A percentile compares a stretch with the other conserved stretches of the same genome.
phyloP scores from a whole-genome alignment of 2,888 invertebrate genomes.

The Syrphus vitripennis region DNA sequence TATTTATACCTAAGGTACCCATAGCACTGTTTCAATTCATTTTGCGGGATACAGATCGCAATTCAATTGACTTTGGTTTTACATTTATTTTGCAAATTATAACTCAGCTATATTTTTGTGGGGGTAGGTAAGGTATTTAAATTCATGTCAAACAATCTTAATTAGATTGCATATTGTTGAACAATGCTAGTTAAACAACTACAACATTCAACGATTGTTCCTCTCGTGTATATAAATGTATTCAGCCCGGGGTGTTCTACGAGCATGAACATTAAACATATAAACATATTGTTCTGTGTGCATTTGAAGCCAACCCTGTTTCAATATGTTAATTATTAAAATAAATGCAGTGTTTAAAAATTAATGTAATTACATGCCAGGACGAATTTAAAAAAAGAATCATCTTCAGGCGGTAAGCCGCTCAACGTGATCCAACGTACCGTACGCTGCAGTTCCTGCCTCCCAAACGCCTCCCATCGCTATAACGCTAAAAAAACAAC shows the following conservation, averaged over 20 bases:
- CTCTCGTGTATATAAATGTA: slow-evolving; percentile 15
- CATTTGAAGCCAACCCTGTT: slow-evolving; percentile 49
- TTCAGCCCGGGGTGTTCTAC: slow-evolving; percentile 42
- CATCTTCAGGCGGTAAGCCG: slow-evolving; percentile 60
- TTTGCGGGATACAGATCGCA: neutral
- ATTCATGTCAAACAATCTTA: slow-evolving; percentile 37
- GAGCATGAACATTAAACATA: slow-evolving; percentile 17
- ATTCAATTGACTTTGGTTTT: neutral
- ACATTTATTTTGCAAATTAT: neutral
- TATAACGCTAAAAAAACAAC: slow-evolving; percentile 45
- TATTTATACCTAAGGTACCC: too few species aligned
- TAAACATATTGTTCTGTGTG: slow-evolving; percentile 39
- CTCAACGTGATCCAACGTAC: slow-evolving; percentile 28
- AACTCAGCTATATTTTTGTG: neutral
- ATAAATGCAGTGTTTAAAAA: slow-evolving; percentile 73
- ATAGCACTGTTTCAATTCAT: neutral
- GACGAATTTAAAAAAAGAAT: slow-evolving; percentile 67
- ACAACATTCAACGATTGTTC: slow-evolving; percentile 41
- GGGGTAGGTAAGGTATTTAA: neutral
- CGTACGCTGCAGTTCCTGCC: neutral
- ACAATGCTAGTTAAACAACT: slow-evolving; percentile 50
- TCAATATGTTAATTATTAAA: slow-evolving; percentile 68
- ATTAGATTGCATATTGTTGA: slow-evolving; percentile 51
- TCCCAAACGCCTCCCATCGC: slow-evolving; percentile 15
- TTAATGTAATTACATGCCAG: slow-evolving; percentile 72